Percentiles rank a stretch among this genome's conserved stretches.
Evolutionary conservation across 2,888 invertebrate genomes (phyloP).

Genomic region (Tenthredo livida): DNA sequence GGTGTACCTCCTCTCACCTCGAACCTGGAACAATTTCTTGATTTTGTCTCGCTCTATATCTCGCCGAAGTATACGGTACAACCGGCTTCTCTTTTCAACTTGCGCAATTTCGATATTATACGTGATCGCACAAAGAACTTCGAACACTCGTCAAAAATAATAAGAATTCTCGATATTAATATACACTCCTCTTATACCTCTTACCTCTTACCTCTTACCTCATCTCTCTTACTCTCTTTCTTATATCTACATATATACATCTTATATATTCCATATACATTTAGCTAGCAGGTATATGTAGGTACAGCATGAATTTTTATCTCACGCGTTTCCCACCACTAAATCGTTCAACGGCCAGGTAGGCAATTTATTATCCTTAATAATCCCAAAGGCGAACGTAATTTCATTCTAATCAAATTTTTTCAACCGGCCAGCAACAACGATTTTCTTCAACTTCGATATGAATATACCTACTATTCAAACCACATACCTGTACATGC

Average conservation of each 20-base stretch:
- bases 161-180: conserved; percentile 40
- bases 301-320: conserved; percentile 8
- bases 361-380: conserved; percentile 47
- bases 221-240: background rate
- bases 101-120: conserved; percentile 48
- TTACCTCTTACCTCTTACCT: background rate
- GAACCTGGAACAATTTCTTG: conserved; percentile 78
- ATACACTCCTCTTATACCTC: conserved; percentile 2
- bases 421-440: conserved; percentile 7
- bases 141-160: conserved; percentile 46
- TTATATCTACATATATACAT: background rate
- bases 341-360: conserved; percentile 38
- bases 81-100: conserved; percentile 52
- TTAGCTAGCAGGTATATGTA: background rate
- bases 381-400: conserved; percentile 37
- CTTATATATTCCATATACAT: background rate
- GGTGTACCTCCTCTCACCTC: conserved; percentile 84
- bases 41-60: conserved; percentile 51
- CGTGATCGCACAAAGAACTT: conserved; percentile 43
- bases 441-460: conserved; percentile 6
- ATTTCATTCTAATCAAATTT: conserved; percentile 50
- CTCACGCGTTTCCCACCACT: conserved; percentile 34
- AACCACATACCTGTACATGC: too few relatives aligned
- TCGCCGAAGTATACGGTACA: conserved; percentile 16
- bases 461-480: conserved; percentile 9